Conservation (phyloP, 2,113 vertebrate genomes). For the Emydura subglobosa region DNA sequence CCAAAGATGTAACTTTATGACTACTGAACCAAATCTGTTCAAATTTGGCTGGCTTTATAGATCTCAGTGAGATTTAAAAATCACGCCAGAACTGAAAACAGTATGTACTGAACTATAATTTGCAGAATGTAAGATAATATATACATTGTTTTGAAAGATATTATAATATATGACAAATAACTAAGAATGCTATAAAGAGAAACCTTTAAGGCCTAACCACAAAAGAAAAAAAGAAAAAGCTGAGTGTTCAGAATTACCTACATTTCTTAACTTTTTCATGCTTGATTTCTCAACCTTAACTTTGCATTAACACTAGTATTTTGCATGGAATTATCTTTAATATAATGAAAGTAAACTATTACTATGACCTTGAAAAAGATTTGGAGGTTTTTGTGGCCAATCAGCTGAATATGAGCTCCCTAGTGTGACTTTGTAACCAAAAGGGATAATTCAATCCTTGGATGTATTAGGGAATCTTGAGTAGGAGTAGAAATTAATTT, state of each 20-base stretch:
- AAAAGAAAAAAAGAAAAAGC: background rate
- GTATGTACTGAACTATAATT: background rate
- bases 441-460: no score
- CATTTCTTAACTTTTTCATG: background rate
- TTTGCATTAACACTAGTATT: background rate
- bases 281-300: background rate
- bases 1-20: background rate
- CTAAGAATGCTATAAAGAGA: background rate
- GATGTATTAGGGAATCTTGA: no score
- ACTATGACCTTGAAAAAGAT: background rate
- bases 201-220: constrained; percentile 18
- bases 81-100: constrained; percentile 29
- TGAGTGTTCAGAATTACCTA: background rate
- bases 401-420: no score
- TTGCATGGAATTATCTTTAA: background rate
- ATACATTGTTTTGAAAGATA: constrained; percentile 10
- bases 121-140: constrained; percentile 18
- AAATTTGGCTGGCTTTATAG: background rate
- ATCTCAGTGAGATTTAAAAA: constrained; percentile 30
- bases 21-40: background rate
- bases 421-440: no score
- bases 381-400: no score
- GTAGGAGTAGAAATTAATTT: no score
- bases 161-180: background rate
- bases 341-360: background rate